phyloP scores from a whole-genome alignment of 2,113 vertebrate species.

The Garra rufa region DNA sequence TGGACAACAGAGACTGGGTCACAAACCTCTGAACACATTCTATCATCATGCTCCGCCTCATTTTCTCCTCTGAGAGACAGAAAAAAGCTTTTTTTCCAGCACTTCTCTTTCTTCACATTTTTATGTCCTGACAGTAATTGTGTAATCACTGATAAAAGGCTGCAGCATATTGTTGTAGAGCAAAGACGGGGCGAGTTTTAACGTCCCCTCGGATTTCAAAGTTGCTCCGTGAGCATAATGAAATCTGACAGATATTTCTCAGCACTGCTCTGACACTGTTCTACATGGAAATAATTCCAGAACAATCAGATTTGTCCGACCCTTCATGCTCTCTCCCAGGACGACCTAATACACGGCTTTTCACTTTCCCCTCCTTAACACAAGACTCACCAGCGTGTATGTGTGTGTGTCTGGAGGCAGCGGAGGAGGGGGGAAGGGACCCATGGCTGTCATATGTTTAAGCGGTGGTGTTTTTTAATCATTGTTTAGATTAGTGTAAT shows the following conservation, averaged over 20 bases:
- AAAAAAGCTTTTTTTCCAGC: constrained; percentile 49
- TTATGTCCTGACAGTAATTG: constrained; percentile 56
- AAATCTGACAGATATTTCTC: constrained; percentile 60
- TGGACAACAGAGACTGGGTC: constrained; percentile 1
- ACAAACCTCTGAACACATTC: constrained; percentile 20
- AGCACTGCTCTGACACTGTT: constrained; percentile 57
- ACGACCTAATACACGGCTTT: constrained; percentile 61
- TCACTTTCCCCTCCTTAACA: constrained; percentile 60
- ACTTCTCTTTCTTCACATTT: constrained; percentile 32
- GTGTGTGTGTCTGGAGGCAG: not conserved
- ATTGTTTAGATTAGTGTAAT: constrained; percentile 47
- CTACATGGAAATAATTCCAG: constrained; percentile 66
- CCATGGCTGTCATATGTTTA: constrained; percentile 33
- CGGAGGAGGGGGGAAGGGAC: not conserved
- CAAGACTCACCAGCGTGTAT: not conserved
- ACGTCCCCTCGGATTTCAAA: constrained; percentile 41
- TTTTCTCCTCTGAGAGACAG: constrained; percentile 40
- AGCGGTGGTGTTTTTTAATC: constrained; percentile 44
- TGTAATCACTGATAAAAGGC: constrained; percentile 56
- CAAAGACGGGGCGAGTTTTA: constrained; percentile 46
- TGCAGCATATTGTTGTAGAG: constrained; percentile 43
- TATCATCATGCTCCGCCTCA: not conserved
- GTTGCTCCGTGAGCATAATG: constrained; percentile 59
- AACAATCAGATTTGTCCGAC: constrained; percentile 67
- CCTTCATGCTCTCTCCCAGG: constrained; percentile 47